Percentiles rank a stretch among this genome's conserved stretches.
These are phyloP conservation scores for Tenthredo mesomela DNA, from an alignment of 2,888 invertebrate species.

Conservation along the genomic window DNA sequence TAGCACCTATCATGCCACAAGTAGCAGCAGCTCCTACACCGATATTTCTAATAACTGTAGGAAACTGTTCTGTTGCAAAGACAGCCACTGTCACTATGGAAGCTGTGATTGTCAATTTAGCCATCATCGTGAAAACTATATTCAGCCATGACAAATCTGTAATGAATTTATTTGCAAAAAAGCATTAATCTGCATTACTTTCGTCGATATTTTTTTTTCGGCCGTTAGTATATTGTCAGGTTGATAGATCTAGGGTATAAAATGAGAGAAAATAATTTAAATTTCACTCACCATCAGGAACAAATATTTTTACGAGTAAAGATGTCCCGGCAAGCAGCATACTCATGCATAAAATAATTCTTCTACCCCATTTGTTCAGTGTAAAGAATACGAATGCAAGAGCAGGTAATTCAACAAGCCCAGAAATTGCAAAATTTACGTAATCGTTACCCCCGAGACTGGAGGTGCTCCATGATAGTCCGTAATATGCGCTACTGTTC, in stretches of 20 bases:
- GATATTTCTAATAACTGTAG: constrained; percentile 86
- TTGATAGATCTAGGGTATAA: background rate
- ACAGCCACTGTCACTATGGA: constrained; percentile 87
- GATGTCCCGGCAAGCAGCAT: constrained; percentile 84
- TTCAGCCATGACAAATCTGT: constrained; percentile 80
- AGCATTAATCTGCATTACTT: background rate
- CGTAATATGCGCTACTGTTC: constrained; percentile 88
- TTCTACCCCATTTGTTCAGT: constrained; percentile 86
- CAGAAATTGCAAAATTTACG: constrained; percentile 87
- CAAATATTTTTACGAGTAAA: constrained; percentile 81
- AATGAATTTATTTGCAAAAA: constrained; percentile 56
- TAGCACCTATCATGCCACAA: constrained; percentile 82
- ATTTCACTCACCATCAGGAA: constrained; percentile 79
- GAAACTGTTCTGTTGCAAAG: constrained; percentile 87
- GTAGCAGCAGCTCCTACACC: constrained; percentile 84
- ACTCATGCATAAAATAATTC: constrained; percentile 84
- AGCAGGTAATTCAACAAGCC: constrained; percentile 87
- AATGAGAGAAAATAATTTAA: background rate
- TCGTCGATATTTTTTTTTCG: background rate
- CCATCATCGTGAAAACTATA: constrained; percentile 84
- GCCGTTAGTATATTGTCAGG: background rate
- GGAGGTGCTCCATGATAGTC: constrained; percentile 87
- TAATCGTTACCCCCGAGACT: constrained; percentile 86
- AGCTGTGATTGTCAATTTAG: constrained; percentile 86
- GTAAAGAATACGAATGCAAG: constrained; percentile 84